Percentiles rank a stretch among this genome's conserved stretches.
phyloP scores from a whole-genome alignment of 2,888 invertebrate genomes.

The Drosophila fungiperda region DNA sequence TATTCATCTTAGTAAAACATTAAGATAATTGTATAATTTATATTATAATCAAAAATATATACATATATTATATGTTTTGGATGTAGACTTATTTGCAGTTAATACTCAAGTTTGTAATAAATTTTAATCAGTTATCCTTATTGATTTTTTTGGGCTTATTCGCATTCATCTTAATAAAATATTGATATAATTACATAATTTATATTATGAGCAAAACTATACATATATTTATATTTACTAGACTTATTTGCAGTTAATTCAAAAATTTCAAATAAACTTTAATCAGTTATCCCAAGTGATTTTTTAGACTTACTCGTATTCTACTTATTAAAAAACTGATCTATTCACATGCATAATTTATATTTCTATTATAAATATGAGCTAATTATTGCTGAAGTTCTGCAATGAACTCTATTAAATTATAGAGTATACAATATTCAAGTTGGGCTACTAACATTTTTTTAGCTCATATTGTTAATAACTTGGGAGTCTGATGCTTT shows the following conservation, averaged over 20 bases:
- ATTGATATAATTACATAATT: not conserved
- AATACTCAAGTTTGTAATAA: not conserved
- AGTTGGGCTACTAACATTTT: not conserved
- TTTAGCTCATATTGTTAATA: conserved; percentile 40
- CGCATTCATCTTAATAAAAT: not conserved
- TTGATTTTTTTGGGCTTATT: not conserved
- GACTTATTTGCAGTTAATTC: not conserved
- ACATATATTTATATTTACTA: too few relatives aligned
- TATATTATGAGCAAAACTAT: too few relatives aligned
- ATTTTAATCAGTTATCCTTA: not conserved
- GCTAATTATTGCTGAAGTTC: too few relatives aligned
- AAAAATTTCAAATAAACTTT: not conserved
- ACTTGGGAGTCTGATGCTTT: conserved; percentile 57
- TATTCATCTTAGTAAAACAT: too few relatives aligned
- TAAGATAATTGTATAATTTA: too few relatives aligned
- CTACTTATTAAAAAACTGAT: not conserved
- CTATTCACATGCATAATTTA: not conserved
- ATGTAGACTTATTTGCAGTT: not conserved
- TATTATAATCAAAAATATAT: too few relatives aligned
- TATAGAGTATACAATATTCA: conserved; percentile 18
- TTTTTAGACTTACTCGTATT: too few relatives aligned
- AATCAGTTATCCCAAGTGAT: not conserved
- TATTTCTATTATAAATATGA: not conserved
- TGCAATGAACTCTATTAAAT: too few relatives aligned
- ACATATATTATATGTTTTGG: not conserved